A percentile compares a stretch with the other conserved stretches of the same genome.
Conservation (phyloP, 2,113 vertebrate species). For the Engraulis encrasicolus region DNA sequence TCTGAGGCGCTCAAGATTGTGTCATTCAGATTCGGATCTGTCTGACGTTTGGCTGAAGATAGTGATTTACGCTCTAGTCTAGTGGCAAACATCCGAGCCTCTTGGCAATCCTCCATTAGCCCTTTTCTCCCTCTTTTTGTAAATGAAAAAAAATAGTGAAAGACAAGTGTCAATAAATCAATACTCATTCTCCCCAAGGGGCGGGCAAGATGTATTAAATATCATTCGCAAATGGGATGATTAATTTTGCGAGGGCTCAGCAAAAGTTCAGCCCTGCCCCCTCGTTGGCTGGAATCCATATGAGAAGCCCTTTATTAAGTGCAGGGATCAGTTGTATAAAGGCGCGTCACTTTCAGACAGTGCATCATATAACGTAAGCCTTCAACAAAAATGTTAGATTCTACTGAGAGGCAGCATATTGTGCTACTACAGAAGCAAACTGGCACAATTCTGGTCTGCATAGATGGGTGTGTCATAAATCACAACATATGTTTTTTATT, state of each 20-base stretch:
- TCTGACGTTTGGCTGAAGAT: too few species aligned
- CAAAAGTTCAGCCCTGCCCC: conserved; percentile 28
- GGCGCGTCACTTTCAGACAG: background rate
- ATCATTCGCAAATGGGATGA: conserved; percentile 32
- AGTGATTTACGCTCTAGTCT: conserved; percentile 16
- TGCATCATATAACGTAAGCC: background rate
- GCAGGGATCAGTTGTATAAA: conserved; percentile 3
- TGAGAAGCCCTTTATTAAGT: background rate
- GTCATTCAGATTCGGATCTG: too few species aligned
- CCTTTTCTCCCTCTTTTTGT: background rate
- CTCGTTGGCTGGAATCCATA: conserved; percentile 31
- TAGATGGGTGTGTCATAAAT: too few species aligned
- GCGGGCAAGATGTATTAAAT: conserved; percentile 33
- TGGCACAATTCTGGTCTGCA: too few species aligned
- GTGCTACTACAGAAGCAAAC: too few species aligned
- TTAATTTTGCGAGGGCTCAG: conserved; percentile 27
- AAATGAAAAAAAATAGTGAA: background rate
- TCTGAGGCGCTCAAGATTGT: too few species aligned
- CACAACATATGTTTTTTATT: too few species aligned
- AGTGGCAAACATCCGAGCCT: conserved; percentile 19
- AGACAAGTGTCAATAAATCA: conserved; percentile 44
- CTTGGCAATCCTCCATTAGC: conserved; percentile 7
- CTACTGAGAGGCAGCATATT: too few species aligned
- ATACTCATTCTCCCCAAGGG: conserved; percentile 37
- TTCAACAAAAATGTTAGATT: too few species aligned